Percentiles rank a stretch among this genome's conserved stretches.
phyloP scores from a whole-genome alignment of 2,113 vertebrate species.

The Corythornis vintsioides region DNA sequence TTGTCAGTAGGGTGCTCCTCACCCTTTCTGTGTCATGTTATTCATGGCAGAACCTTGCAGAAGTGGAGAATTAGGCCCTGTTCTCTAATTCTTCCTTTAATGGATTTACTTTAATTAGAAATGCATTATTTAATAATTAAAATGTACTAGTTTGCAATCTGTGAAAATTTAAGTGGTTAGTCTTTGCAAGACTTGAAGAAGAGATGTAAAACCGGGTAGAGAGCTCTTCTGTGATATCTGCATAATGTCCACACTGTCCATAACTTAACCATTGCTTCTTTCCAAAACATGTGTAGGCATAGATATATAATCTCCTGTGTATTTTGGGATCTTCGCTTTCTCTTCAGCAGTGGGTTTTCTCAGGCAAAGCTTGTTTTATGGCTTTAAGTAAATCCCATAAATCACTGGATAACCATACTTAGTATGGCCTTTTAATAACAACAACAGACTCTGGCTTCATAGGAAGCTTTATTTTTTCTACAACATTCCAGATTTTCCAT shows the following conservation, averaged over 20 bases:
- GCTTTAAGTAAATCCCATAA: not conserved
- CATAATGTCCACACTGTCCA: rapidly evolving
- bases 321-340: not conserved
- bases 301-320: not conserved
- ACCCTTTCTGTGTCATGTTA: not conserved
- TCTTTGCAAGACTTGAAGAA: not conserved
- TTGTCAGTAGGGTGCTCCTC: constrained; percentile 16
- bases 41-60: not conserved
- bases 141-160: constrained; percentile 24
- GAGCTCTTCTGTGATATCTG: not conserved
- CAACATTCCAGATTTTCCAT: not conserved
- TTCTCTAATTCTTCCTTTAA: constrained; percentile 49
- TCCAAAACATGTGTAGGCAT: not conserved
- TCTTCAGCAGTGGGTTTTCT: not conserved
- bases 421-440: not conserved
- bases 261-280: not conserved
- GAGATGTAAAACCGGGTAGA: not conserved
- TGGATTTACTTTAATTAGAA: constrained; percentile 52
- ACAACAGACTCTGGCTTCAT: not conserved
- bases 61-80: constrained; percentile 14
- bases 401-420: not conserved
- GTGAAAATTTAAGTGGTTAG: constrained; percentile 1
- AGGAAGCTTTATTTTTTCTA: not conserved
- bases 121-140: constrained; percentile 46
- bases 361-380: not conserved